Conservation (phyloP, 1,140 invertebrate species). For the Chrysopa pallens region DNA sequence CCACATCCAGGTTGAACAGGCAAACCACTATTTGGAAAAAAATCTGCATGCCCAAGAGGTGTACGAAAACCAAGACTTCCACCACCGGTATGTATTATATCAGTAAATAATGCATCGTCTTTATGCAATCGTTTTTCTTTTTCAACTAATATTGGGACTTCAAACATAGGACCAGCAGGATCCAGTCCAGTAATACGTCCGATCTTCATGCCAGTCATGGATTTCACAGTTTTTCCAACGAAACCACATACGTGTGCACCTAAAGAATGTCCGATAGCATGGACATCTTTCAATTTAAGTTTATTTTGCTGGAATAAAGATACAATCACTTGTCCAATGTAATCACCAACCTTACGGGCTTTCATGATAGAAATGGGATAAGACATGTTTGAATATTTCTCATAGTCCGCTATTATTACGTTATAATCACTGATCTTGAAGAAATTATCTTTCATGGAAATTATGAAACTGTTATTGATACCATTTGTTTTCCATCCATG, state of each 20-base stretch:
- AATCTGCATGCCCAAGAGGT: slow-evolving; percentile 47
- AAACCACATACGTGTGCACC: slow-evolving; percentile 58
- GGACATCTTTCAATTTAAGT: slow-evolving; percentile 16
- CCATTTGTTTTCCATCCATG: no score
- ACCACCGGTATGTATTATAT: slow-evolving; percentile 4
- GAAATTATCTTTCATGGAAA: no score
- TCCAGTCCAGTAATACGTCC: slow-evolving; percentile 37
- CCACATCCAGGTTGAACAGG: slow-evolving; percentile 45
- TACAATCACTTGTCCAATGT: no score
- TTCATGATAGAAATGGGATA: no score
- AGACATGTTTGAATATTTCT: no score
- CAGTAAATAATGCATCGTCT: no score
- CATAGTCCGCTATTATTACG: no score
- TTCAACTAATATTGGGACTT: not conserved
- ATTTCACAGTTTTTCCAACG: slow-evolving; percentile 29
- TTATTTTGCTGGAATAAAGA: no score
- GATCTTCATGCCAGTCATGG: slow-evolving; percentile 17
- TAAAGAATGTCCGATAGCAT: slow-evolving; percentile 59
- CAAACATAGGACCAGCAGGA: slow-evolving; percentile 46
- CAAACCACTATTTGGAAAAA: slow-evolving; percentile 45
- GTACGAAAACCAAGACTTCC: slow-evolving; percentile 39
- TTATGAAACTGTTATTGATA: no score
- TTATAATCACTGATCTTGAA: no score
- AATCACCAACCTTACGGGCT: no score
- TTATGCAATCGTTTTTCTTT: no score